phyloP scores from a whole-genome alignment of 2,113 vertebrate genomes.

The Orthochromis indermauri region DNA sequence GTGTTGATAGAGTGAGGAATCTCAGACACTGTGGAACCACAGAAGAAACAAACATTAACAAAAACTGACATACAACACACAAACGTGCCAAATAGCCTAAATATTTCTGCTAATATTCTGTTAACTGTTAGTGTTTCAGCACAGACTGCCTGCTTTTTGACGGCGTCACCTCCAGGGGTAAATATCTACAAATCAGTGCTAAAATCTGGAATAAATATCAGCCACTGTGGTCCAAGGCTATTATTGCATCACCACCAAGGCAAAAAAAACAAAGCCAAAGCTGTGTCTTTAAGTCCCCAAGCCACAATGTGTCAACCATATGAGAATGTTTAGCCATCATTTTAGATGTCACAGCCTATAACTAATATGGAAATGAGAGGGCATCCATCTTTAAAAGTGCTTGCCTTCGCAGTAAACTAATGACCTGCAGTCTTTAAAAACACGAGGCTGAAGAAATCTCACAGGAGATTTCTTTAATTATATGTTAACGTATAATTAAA shows the following conservation, averaged over 20 bases:
- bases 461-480: not conserved
- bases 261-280: constrained; percentile 7
- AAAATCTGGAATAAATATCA: constrained; percentile 8
- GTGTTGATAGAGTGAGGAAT: constrained; percentile 4
- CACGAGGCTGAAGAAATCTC: not conserved
- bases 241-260: constrained; percentile 14
- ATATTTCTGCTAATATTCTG: not conserved
- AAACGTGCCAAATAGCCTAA: not conserved
- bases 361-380: constrained; percentile 15
- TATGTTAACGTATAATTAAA: not conserved
- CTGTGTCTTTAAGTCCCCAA: constrained; percentile 2
- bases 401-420: constrained; percentile 13
- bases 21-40: constrained; percentile 56
- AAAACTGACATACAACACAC: constrained; percentile 1
- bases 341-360: constrained; percentile 20
- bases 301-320: constrained; percentile 33
- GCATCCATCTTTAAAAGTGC: constrained; percentile 4
- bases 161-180: constrained; percentile 6
- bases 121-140: not conserved
- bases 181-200: constrained; percentile 33
- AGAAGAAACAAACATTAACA: constrained; percentile 27
- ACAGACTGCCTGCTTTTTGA: not conserved
- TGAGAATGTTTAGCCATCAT: constrained; percentile 31
- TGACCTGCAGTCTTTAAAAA: constrained; percentile 5
- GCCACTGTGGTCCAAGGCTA: constrained; percentile 3